phyloP scores from a whole-genome alignment of 1,140 invertebrate species.

The Rhizoglyphus robini region DNA sequence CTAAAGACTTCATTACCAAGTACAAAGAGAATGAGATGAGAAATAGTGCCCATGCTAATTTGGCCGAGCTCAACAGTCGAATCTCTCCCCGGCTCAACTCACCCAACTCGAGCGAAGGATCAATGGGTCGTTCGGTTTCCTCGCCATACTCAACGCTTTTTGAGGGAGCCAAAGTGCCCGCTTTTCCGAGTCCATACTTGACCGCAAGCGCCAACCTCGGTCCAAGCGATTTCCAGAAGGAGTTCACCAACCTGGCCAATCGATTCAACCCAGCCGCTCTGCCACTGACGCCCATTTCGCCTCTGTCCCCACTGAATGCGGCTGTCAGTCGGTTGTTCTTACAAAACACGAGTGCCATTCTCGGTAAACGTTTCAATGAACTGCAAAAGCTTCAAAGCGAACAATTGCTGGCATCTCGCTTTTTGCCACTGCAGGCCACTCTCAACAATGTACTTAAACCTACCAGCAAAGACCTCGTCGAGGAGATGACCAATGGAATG shows the following conservation, averaged over 20 bases:
- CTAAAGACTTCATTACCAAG: constrained; percentile 22
- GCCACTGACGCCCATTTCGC: constrained; percentile 26
- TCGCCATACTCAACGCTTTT: constrained; percentile 19
- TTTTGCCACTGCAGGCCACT: constrained; percentile 6
- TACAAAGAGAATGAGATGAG: constrained; percentile 7
- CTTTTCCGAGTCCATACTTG: constrained; percentile 16
- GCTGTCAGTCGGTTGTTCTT: constrained; percentile 23
- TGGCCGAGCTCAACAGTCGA: background rate
- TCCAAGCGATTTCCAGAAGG: constrained; percentile 1
- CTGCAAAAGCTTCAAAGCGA: constrained; percentile 21
- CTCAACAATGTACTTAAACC: background rate
- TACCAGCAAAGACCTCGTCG: background rate
- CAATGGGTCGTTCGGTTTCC: constrained; percentile 8
- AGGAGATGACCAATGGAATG: background rate
- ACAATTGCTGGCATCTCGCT: constrained; percentile 18
- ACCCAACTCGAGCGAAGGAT: constrained; percentile 17
- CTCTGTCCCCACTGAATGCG: constrained; percentile 23
- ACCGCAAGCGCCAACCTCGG: background rate
- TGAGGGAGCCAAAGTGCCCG: constrained; percentile 10
- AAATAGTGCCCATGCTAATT: background rate
- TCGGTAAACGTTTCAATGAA: constrained; percentile 22
- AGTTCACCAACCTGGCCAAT: constrained; percentile 11
- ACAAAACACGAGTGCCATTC: constrained; percentile 18
- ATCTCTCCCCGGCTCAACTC: constrained; percentile 7
- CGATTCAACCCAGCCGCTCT: constrained; percentile 10